Evolutionary conservation across 2,113 vertebrate species (phyloP).

Genomic region (Uria aalge): DNA sequence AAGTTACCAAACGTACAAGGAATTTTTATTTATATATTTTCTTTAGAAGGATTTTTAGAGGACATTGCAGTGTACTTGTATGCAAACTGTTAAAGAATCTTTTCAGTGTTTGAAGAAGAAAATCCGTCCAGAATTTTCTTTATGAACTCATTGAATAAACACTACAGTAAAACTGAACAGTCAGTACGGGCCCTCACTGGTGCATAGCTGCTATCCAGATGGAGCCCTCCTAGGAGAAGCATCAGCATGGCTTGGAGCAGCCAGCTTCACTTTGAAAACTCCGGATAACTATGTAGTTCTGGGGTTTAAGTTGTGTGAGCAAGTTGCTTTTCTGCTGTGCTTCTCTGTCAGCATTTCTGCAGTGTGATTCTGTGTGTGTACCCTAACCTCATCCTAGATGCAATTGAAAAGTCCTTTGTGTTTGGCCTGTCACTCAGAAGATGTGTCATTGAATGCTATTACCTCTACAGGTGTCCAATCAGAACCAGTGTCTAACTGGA

Average conservation of each 20-base stretch:
- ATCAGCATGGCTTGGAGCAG: background rate
- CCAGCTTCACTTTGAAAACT: background rate
- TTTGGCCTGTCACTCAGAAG: background rate
- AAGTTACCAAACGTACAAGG: background rate
- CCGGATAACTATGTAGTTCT: background rate
- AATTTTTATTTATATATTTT: background rate
- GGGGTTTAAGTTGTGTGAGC: background rate
- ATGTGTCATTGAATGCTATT: background rate
- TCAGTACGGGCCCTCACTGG: fast-evolving
- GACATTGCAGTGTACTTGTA: background rate
- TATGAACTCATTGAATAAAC: background rate
- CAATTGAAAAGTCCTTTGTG: background rate
- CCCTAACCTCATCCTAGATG: background rate
- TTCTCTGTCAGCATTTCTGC: background rate
- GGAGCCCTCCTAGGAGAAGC: background rate
- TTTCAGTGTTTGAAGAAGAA: background rate
- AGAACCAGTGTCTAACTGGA: background rate
- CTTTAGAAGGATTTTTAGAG: background rate
- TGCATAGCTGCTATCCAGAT: background rate
- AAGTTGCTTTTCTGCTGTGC: background rate
- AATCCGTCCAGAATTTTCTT: background rate
- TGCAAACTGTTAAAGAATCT: background rate
- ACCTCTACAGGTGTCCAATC: slow-evolving; percentile 18
- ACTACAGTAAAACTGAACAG: background rate
- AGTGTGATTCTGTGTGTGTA: background rate